phyloP scores from a whole-genome alignment of 2,113 vertebrate species.

The Agelaius phoeniceus region DNA sequence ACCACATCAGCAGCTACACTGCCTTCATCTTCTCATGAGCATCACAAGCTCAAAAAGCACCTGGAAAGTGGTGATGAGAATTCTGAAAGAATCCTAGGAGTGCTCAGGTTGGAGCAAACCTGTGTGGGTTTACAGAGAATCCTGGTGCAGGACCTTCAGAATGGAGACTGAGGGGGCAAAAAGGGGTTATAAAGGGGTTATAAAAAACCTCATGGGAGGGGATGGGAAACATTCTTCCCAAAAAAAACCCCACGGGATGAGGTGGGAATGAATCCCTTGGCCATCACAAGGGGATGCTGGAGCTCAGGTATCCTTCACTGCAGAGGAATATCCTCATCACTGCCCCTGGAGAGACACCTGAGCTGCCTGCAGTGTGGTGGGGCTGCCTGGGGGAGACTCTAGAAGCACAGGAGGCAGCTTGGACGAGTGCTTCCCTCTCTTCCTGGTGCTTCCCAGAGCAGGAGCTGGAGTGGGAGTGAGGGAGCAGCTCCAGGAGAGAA shows the following conservation, averaged over 20 bases:
- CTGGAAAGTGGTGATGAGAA: background rate
- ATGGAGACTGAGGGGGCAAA: background rate
- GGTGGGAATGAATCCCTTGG: background rate
- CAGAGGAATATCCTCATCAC: background rate
- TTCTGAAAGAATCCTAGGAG: background rate
- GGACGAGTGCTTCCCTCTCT: background rate
- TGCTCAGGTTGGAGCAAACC: background rate
- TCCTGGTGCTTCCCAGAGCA: background rate
- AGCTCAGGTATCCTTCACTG: background rate
- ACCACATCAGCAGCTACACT: background rate
- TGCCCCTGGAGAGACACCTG: background rate
- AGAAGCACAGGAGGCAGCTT: background rate
- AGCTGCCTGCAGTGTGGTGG: background rate
- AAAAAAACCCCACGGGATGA: background rate
- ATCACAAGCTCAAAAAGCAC: background rate
- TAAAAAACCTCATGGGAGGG: background rate
- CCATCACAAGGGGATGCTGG: background rate
- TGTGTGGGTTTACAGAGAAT: background rate
- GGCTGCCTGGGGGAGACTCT: background rate
- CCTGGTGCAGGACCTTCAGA: background rate
- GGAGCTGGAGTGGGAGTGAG: background rate
- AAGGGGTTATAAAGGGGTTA: rapidly evolving
- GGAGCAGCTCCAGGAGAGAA: background rate
- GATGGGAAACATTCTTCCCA: background rate
- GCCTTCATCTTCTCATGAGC: background rate